Evolutionary conservation across 2,797 vertebrate genomes (phyloP).

Genomic region (Limosa lapponica): DNA sequence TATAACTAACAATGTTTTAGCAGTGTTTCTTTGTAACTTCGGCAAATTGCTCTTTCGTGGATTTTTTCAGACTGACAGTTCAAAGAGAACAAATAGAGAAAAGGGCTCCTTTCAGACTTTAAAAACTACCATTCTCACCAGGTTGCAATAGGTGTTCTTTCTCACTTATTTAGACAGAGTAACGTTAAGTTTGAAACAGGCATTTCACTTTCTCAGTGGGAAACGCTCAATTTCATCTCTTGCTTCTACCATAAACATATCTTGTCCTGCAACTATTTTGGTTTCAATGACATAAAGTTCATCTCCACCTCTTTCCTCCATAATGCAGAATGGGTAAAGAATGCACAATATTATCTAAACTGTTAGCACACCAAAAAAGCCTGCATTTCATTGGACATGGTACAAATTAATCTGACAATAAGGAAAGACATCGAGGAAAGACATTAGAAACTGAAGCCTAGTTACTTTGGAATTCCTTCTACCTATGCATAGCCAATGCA

Average conservation of each 20-base stretch:
- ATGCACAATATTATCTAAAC: neutral
- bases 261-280: neutral
- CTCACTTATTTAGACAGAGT: neutral
- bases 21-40: neutral
- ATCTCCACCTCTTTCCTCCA: neutral
- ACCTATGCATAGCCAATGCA: neutral
- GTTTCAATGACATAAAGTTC: neutral
- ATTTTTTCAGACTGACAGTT: accelerated
- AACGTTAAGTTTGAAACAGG: neutral
- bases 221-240: neutral
- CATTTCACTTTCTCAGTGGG: neutral
- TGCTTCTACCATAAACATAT: neutral
- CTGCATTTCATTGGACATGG: neutral
- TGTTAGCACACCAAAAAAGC: neutral
- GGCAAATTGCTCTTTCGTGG: neutral
- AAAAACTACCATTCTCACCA: neutral
- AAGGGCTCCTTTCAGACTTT: neutral
- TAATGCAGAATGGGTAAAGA: neutral
- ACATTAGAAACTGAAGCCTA: neutral
- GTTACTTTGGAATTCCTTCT: neutral
- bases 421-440: accelerated
- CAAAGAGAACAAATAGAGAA: neutral
- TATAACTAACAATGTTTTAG: neutral
- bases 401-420: neutral
- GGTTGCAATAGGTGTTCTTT: neutral